phyloP scores from a whole-genome alignment of 1,140 invertebrate species.

The Nasonia longicornis region DNA sequence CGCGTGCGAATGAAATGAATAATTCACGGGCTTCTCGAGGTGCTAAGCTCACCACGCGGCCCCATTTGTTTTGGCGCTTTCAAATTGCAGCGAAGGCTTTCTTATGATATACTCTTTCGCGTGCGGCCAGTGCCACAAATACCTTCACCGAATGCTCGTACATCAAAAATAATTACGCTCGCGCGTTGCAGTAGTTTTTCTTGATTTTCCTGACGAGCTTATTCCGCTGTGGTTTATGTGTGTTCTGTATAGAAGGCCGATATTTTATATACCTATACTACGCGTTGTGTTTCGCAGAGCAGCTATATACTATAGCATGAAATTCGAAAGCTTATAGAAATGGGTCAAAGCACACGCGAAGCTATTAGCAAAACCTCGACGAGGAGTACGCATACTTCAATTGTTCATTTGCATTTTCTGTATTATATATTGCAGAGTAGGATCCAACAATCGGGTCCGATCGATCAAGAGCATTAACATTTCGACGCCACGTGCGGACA shows the following conservation, averaged over 20 bases:
- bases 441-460: neutral
- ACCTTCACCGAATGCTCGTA: neutral
- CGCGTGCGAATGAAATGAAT: conserved; percentile 63
- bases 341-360: too few relatives aligned
- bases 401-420: neutral
- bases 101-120: neutral
- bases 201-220: neutral
- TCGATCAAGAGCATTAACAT: neutral
- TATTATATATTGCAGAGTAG: too few relatives aligned
- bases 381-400: neutral
- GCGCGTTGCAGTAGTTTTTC: neutral
- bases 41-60: conserved; percentile 49
- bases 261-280: too few relatives aligned
- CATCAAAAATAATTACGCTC: conserved; percentile 26
- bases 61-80: conserved; percentile 56
- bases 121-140: neutral
- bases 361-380: too few relatives aligned
- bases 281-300: too few relatives aligned
- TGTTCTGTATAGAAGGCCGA: too few relatives aligned
- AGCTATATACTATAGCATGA: too few relatives aligned
- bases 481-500: neutral
- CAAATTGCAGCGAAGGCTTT: conserved; percentile 54
- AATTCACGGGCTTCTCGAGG: conserved; percentile 56
- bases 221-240: too few relatives aligned
- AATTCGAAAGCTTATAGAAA: too few relatives aligned